These are phyloP conservation scores for Protosalanx chinensis DNA, from an alignment of 2,797 vertebrate species.

Conservation along the genomic window DNA sequence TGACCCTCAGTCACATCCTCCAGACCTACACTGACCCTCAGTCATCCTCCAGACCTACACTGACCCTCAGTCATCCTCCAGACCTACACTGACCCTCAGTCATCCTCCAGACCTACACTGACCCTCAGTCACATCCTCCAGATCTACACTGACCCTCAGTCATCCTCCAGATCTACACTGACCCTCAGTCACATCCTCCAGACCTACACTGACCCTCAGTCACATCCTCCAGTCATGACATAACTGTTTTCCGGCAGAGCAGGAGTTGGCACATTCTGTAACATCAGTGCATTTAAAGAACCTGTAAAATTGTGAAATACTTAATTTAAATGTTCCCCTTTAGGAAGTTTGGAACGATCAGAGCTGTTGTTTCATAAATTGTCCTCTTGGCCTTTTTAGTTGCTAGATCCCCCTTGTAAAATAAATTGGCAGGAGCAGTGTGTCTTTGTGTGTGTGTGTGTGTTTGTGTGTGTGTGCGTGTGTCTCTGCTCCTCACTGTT, in stretches of 20 bases:
- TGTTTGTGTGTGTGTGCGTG: too few species aligned
- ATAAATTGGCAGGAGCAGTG: conserved; percentile 41
- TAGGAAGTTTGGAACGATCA: conserved; percentile 18
- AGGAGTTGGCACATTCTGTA: conserved; percentile 22
- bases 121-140: conserved; percentile 50
- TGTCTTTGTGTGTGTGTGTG: too few species aligned
- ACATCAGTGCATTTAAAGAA: conserved; percentile 37
- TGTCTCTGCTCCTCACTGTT: conserved; percentile 24
- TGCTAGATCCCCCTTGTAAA: conserved; percentile 31
- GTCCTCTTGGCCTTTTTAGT: conserved; percentile 29
- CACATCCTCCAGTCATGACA: conserved; percentile 46
- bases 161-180: too few species aligned
- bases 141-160: too few species aligned
- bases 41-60: conserved; percentile 28
- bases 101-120: conserved; percentile 33
- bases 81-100: too few species aligned
- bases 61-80: conserved; percentile 48
- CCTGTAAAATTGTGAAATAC: conserved; percentile 32
- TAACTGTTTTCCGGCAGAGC: conserved; percentile 46
- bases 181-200: conserved; percentile 26
- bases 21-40: not conserved
- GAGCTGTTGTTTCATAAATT: conserved; percentile 16
- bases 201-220: conserved; percentile 40
- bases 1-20: conserved; percentile 50
- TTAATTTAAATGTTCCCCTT: conserved; percentile 42